Base-by-base conservation (phyloP, 2,113 vertebrate species). In the Ptyas mucosa region DNA sequence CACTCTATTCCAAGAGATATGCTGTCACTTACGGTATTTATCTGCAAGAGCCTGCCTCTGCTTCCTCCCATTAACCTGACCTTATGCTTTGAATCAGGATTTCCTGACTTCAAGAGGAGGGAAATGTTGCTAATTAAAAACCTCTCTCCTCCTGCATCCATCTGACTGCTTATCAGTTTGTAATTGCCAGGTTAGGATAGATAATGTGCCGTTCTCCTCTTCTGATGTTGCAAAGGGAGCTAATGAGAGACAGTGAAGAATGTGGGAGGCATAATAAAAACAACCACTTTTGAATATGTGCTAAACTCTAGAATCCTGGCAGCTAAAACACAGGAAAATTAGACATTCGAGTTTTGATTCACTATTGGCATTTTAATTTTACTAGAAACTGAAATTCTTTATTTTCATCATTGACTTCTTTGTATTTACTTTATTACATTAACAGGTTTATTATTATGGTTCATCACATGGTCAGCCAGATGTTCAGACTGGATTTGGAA, bases 201-300 rank as follows among this genome's bases (percentile, higher is more conserved):
- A 89, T 93, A 64, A 95, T 92, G 94, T 89, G 91, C 34, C 26
- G 9, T 92, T 94, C 92, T 69, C 89, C 89, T 49, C 93, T 75
- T 49, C 0, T 88, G 92, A 51, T 93, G 92, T 90, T 96, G 94
- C 92, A 92, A 57, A 92, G 91, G 95, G 95, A 97, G 95, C 96
- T 97, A 95, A 96, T 94, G 94, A 96, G 94, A 93, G 88, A 20
- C 58, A 91, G 93, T 89, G 94, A 89, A 93, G 0, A 2, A 91
- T 93, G 6, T 89, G 88, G 87, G 93, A 58, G 58, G 90, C 91
- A 0, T 53, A 24, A 64, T 34, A n/a, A n/a, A n/a, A 55, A 34
- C 18, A 87, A 89, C 15, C 21, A 92, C 34, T 61, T 64, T 34
- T 20, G 86, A 75, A 92, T 94, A 94, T 61, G 89, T 90, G 90